phyloP scores from a whole-genome alignment of 2,797 vertebrate genomes.

The Paratrypauchen microcephalus region DNA sequence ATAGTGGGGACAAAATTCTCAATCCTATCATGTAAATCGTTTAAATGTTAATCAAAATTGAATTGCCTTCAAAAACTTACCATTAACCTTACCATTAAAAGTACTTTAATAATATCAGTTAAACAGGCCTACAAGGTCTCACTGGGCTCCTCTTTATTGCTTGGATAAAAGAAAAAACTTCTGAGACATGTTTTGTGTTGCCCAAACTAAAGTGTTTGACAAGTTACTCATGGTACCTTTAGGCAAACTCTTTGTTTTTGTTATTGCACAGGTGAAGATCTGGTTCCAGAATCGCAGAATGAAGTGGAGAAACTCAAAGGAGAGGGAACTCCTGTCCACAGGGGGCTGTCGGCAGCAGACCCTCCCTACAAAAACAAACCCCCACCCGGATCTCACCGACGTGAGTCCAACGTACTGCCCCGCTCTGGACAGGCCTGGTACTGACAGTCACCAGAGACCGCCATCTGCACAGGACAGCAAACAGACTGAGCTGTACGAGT shows the following conservation, averaged over 20 bases:
- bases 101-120: neutral
- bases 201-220: no score
- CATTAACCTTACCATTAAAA: neutral
- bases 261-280: constrained; percentile 89
- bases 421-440: constrained; percentile 57
- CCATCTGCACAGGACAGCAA: constrained; percentile 83
- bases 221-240: neutral
- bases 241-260: neutral
- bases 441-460: constrained; percentile 63
- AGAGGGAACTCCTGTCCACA: constrained; percentile 91
- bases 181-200: no score
- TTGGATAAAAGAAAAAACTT: no score
- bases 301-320: constrained; percentile 99
- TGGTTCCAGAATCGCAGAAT: constrained; percentile 99
- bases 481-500: constrained; percentile 88
- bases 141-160: no score
- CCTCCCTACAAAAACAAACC: constrained; percentile 94
- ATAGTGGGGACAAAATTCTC: no score
- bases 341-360: constrained; percentile 97
- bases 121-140: neutral
- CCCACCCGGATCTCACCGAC: constrained; percentile 94
- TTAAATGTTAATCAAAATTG: no score
- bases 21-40: no score
- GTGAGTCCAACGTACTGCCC: constrained; percentile 81
- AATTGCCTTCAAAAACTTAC: no score